These are phyloP conservation scores for Istiophorus platypterus DNA, from an alignment of 2,113 vertebrate genomes.

Conservation along the genomic window DNA sequence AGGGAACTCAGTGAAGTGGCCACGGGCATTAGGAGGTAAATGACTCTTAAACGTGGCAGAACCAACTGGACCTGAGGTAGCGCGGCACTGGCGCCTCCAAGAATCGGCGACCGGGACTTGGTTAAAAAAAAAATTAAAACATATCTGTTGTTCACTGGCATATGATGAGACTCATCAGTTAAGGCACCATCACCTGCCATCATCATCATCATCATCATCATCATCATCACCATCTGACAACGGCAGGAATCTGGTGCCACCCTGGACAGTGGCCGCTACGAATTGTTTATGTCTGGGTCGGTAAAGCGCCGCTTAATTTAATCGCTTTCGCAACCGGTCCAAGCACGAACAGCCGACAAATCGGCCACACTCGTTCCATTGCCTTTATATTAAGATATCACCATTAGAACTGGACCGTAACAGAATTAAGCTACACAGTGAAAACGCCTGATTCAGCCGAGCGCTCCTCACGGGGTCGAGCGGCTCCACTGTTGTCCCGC, in stretches of 20 bases:
- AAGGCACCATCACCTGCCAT: too few species aligned
- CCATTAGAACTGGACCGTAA: background rate
- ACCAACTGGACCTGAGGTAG: too few species aligned
- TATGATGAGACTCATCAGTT: background rate
- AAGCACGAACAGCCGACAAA: too few species aligned
- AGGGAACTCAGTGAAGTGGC: background rate
- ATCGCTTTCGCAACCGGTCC: too few species aligned
- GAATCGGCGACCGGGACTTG: background rate
- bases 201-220: too few species aligned
- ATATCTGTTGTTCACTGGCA: background rate
- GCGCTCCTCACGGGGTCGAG: background rate
- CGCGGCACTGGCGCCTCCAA: background rate
- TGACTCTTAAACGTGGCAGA: too few species aligned
- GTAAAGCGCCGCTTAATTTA: background rate
- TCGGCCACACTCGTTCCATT: background rate
- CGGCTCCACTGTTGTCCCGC: background rate
- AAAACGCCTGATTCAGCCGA: background rate
- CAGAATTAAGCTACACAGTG: background rate
- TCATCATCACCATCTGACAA: too few species aligned
- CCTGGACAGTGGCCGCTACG: background rate
- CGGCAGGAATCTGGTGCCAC: too few species aligned
- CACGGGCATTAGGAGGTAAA: background rate
- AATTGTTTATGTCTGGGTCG: background rate
- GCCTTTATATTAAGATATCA: background rate
- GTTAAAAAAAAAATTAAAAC: background rate